Evolutionary conservation across 2,888 invertebrate species (phyloP).

Genomic region (Pachliopta kotzebuea): DNA sequence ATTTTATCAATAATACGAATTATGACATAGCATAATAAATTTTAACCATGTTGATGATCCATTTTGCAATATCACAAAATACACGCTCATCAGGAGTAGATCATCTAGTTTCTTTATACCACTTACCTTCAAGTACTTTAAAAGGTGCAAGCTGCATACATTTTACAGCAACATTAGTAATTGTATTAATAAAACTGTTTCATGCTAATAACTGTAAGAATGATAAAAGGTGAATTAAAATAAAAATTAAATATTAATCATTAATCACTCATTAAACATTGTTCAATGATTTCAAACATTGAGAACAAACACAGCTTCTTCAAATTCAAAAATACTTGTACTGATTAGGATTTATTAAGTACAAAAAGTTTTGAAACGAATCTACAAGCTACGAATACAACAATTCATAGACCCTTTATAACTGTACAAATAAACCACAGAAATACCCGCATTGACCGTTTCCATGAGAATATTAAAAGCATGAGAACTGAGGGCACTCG

Average conservation of each 20-base stretch:
- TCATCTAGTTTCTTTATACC: not conserved
- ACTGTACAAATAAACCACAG: constrained; percentile 53
- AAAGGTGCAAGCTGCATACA: no score
- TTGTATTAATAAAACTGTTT: no score
- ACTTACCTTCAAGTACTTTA: not conserved
- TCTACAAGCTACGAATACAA: constrained; percentile 1
- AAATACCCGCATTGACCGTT: constrained; percentile 61
- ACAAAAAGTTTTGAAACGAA: not conserved
- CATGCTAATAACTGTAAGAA: no score
- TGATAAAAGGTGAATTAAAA: no score
- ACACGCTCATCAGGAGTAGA: not conserved
- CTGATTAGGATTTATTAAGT: no score
- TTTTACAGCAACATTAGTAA: no score
- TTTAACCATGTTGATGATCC: no score
- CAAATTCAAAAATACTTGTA: no score
- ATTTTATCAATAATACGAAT: not conserved
- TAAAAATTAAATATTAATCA: not conserved
- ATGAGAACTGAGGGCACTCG: constrained; percentile 59
- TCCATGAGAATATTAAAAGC: constrained; percentile 64
- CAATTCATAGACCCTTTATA: constrained; percentile 34
- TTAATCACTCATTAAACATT: not conserved
- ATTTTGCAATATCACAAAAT: not conserved
- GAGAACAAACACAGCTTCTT: no score
- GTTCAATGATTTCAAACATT: not conserved
- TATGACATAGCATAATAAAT: not conserved